Percentiles rank a stretch among this genome's conserved stretches.
Evolutionary conservation across 2,888 invertebrate species (phyloP).

Genomic region (Melikaiella ostensackeni): DNA sequence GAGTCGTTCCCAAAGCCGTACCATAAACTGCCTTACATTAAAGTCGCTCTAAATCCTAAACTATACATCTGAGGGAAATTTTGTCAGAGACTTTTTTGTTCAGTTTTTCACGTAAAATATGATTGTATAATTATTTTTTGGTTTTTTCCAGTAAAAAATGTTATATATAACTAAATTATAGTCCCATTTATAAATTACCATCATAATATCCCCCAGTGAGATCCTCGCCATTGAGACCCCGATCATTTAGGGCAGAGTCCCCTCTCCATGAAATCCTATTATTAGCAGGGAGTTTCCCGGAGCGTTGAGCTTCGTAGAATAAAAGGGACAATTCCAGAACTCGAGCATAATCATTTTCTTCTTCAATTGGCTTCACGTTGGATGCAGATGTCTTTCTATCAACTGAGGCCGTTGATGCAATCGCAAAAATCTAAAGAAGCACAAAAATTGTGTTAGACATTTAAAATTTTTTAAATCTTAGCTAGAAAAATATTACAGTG

Average conservation of each 20-base stretch:
- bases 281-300: constrained; percentile 78
- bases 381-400: constrained; percentile 43
- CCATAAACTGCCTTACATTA: not conserved
- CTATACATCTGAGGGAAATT: not conserved
- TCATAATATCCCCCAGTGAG: constrained; percentile 81
- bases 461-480: too few species aligned
- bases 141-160: not conserved
- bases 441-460: too few species aligned
- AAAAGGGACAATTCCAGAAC: constrained; percentile 78
- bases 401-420: not conserved
- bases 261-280: constrained; percentile 79
- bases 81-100: not conserved
- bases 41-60: not conserved
- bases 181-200: constrained; percentile 71
- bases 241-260: constrained; percentile 79
- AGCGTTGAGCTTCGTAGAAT: constrained; percentile 81
- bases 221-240: constrained; percentile 78
- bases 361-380: constrained; percentile 49
- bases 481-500: too few species aligned
- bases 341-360: constrained; percentile 75
- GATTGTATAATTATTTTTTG: not conserved
- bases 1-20: not conserved
- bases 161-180: not conserved
- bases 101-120: not conserved
- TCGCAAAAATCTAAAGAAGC: not conserved